Conservation (phyloP, 2,888 invertebrate genomes). For the Drymonia ruficornis region DNA sequence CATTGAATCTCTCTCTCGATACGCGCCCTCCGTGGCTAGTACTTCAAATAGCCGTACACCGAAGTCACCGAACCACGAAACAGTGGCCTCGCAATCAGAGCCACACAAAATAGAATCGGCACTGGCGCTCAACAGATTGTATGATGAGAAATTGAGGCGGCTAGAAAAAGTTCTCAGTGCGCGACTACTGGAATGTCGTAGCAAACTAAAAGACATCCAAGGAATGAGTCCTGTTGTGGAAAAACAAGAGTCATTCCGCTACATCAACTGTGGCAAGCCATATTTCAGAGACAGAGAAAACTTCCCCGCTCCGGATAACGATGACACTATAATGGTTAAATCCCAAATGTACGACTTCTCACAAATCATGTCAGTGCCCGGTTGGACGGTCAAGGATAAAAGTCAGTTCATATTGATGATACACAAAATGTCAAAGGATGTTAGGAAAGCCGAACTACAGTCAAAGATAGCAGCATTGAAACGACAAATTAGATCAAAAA, state of each 20-base stretch:
- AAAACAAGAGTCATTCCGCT: slow-evolving; percentile 49
- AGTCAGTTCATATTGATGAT: slow-evolving; percentile 77
- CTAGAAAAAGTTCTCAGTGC: slow-evolving; percentile 57
- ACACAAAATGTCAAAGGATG: slow-evolving; percentile 59
- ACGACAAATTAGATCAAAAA: slow-evolving; percentile 29
- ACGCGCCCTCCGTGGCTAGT: slow-evolving; percentile 19
- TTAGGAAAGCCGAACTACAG: slow-evolving; percentile 44
- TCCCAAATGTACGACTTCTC: slow-evolving; percentile 75
- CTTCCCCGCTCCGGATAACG: slow-evolving; percentile 84
- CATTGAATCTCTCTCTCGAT: slow-evolving; percentile 22
- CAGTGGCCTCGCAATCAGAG: slow-evolving; percentile 21
- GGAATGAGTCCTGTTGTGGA: slow-evolving; percentile 19
- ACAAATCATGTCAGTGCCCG: slow-evolving; percentile 65
- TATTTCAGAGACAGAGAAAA: slow-evolving; percentile 87
- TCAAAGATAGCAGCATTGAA: slow-evolving; percentile 48
- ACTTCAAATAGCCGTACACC: slow-evolving; percentile 12
- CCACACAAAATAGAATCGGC: slow-evolving; percentile 52
- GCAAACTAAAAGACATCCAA: slow-evolving; percentile 49
- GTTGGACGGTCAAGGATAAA: slow-evolving; percentile 86
- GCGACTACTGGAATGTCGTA: slow-evolving; percentile 62
- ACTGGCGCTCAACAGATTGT: slow-evolving; percentile 64
- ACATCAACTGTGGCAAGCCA: slow-evolving; percentile 80
- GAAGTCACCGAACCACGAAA: not conserved
- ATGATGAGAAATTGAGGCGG: slow-evolving; percentile 58
- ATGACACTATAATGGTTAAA: slow-evolving; percentile 79